Evolutionary conservation across 2,888 invertebrate species (phyloP), one percentile per base, ranked within the genome.

Genomic region (Tanypteryx hageni): DNA sequence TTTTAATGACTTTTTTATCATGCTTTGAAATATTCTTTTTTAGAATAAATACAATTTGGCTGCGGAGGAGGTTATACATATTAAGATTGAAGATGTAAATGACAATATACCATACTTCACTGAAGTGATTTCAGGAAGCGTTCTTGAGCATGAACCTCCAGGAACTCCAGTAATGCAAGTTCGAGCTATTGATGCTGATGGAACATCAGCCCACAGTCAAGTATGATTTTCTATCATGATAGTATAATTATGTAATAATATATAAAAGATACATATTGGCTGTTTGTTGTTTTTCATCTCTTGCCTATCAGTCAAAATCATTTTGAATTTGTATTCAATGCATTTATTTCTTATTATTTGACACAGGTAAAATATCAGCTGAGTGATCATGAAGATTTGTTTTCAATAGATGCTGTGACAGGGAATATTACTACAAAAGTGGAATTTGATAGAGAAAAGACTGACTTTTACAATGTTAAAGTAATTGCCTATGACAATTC

Each of bases 401-500:
- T 99, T 94, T 95, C 96, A 14, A 98, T 99, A 92, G 98, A 99
- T 95, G 95, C 96, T 8, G 94, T 96, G n/a, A 98, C 98, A 16
- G 99, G 99, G 11, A 97, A 98, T 94, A 98, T 99, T 59, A 98
- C 97, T 0, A 98, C 99, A 0, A 95, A 96, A 61, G 96, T 96
- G 92, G 96, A 96, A 93, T 99, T 99, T 95, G 99, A 99, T 95
- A 96, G 99, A 92, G 99, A 99, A 95, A 95, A 96, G 93, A 96
- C 97, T 91, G 97, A 97, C 94, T 97, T 97, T 92, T 99, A 99
- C 94, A 98, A 98, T 94, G 97, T 99, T 8, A 98, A 98, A 94
- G 98, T 99, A 8, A 97, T 97, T 94, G 99, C 99, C 0, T 97
- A 97, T 44, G 99, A 99, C 95, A 98, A 98, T 94, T 97, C 98